Evolutionary conservation across 2,113 vertebrate genomes (phyloP).

Genomic region (Heloderma charlesbogerti): DNA sequence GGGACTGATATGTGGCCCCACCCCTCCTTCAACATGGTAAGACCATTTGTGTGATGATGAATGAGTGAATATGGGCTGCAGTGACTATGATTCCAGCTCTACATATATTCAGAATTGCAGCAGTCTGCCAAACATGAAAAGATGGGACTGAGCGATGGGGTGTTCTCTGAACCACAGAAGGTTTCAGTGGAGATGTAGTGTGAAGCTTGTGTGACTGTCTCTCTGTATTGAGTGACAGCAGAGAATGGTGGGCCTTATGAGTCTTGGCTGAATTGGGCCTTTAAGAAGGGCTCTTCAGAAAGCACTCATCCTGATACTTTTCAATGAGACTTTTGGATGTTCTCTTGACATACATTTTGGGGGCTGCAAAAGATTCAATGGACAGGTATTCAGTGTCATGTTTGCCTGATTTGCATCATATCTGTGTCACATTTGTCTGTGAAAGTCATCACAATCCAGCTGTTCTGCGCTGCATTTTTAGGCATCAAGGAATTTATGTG

Average conservation of each 20-base stretch:
- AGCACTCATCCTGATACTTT: background rate
- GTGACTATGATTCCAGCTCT: background rate
- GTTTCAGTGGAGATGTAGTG: background rate
- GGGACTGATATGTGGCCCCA: no score
- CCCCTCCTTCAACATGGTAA: no score
- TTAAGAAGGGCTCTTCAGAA: background rate
- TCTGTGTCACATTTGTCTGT: no score
- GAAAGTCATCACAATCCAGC: background rate
- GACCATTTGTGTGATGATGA: no score
- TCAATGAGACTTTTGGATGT: background rate
- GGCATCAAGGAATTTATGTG: background rate
- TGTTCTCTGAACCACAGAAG: background rate
- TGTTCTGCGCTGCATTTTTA: constrained; percentile 9
- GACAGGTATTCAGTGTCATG: background rate
- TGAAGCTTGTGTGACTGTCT: background rate
- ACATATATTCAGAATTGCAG: background rate
- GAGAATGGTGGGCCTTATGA: background rate
- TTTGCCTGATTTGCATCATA: no score
- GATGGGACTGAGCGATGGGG: background rate
- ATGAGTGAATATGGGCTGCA: no score
- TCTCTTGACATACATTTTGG: background rate
- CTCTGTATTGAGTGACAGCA: background rate
- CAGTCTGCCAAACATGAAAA: background rate
- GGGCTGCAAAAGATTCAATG: background rate
- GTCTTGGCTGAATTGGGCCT: background rate